phyloP scores from a whole-genome alignment of 2,113 vertebrate genomes.

The Dolichallabes microphthalmus region DNA sequence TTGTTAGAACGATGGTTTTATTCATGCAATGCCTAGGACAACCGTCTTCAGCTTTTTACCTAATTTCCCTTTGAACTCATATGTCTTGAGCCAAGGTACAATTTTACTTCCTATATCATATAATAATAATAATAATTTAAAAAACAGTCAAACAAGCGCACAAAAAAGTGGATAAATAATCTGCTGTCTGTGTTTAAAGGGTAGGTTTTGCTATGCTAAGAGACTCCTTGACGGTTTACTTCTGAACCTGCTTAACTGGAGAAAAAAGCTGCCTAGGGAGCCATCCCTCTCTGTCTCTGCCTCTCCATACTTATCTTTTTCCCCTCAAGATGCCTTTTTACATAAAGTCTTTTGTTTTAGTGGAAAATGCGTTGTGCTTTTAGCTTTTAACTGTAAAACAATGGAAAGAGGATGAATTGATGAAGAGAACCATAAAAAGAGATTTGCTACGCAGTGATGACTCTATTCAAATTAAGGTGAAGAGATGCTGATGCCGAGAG shows the following conservation, averaged over 20 bases:
- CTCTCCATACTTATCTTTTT: background rate
- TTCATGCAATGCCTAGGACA: background rate
- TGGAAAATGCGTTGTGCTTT: background rate
- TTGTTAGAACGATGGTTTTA: background rate
- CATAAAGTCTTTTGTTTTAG: background rate
- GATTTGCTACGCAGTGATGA: conserved; percentile 15
- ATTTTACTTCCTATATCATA: background rate
- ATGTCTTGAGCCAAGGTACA: background rate
- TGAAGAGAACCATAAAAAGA: background rate
- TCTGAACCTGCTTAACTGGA: conserved; percentile 41
- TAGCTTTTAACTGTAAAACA: background rate
- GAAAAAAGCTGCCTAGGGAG: conserved; percentile 40
- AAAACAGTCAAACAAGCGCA: background rate
- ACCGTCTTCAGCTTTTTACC: background rate
- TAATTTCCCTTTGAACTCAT: background rate
- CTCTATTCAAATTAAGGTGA: conserved; percentile 14
- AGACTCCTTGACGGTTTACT: conserved; percentile 31
- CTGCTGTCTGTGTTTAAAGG: conserved; percentile 43
- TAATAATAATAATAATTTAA: background rate
- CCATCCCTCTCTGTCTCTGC: background rate
- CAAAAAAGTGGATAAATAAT: conserved; percentile 30
- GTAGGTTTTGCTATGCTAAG: conserved; percentile 41
- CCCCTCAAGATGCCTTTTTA: background rate
- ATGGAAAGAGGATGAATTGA: background rate
- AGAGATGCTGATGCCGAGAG: conserved; percentile 2